A percentile compares a stretch with the other conserved stretches of the same genome.
These are phyloP conservation scores for Heliconius sara DNA, from an alignment of 2,888 invertebrate species.

Conservation along the genomic window DNA sequence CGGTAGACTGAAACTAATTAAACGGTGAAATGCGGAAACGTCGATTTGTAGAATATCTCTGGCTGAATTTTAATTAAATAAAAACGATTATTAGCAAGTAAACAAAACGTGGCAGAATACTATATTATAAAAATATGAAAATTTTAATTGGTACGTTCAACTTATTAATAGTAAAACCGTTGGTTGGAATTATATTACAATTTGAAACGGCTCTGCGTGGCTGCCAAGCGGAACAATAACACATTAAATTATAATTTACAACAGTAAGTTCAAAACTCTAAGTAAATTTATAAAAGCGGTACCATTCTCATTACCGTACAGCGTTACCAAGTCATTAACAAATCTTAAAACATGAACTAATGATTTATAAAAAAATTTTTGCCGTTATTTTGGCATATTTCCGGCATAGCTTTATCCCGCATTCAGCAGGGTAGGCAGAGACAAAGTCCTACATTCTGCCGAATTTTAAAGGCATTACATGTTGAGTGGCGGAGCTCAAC, in stretches of 20 bases:
- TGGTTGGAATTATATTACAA: conserved; percentile 48
- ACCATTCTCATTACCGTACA: neutral
- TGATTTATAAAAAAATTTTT: neutral
- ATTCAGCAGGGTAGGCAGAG: no score
- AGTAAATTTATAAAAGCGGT: neutral
- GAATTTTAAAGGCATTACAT: no score
- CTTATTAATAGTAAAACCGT: conserved; percentile 36
- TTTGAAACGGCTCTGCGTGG: conserved; percentile 61
- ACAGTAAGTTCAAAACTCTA: conserved; percentile 28
- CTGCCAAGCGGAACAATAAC: conserved; percentile 67
- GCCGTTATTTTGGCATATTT: no score
- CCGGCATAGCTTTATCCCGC: no score
- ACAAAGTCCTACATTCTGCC: no score
- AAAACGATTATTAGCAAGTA: neutral
- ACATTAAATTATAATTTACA: conserved; percentile 50
- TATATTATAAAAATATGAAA: conserved; percentile 6
- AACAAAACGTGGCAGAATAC: neutral
- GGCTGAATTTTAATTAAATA: neutral
- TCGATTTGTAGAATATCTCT: neutral
- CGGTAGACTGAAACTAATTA: no score
- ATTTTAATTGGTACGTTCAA: conserved; percentile 23
- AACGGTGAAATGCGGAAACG: neutral
- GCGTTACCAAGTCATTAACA: neutral
- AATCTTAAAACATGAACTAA: no score
- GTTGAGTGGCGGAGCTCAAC: no score